Percentiles rank a stretch among this genome's conserved stretches.
Conservation (phyloP, 1,140 invertebrate genomes). For the Amphibalanus amphitrite region DNA sequence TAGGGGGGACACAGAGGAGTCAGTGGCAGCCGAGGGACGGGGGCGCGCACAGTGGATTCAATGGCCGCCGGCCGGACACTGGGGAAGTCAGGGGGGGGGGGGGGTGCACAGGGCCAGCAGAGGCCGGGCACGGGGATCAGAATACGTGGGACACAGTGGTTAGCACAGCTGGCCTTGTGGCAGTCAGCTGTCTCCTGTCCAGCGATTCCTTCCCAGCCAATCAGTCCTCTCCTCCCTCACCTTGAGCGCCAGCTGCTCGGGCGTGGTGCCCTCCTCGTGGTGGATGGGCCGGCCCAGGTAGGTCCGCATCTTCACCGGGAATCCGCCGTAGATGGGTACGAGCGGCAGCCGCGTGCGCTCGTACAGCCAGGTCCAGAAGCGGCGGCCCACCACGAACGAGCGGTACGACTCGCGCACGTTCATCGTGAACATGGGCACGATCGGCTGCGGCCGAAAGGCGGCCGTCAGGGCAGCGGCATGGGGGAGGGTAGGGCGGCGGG, state of each 20-base stretch:
- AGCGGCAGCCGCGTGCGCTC: constrained; percentile 71
- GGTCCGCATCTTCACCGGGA: constrained; percentile 91
- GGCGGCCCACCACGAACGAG: constrained; percentile 49
- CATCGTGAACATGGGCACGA: constrained; percentile 91
- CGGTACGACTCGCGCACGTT: constrained; percentile 92
- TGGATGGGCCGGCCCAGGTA: constrained; percentile 67
- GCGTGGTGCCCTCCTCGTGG: constrained; percentile 46
- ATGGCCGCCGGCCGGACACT: too few relatives aligned
- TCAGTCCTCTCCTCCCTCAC: constrained; percentile 29
- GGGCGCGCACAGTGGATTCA: too few relatives aligned
- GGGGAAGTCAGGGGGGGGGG: too few relatives aligned
- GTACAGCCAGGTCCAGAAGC: constrained; percentile 54
- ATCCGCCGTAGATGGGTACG: constrained; percentile 89
- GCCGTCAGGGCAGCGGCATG: too few relatives aligned
- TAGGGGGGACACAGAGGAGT: constrained; percentile 26
- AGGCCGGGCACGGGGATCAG: too few relatives aligned
- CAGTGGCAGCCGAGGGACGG: too few relatives aligned
- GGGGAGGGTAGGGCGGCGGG: too few relatives aligned
- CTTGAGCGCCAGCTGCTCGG: constrained; percentile 59
- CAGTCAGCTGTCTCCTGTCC: too few relatives aligned
- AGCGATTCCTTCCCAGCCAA: neutral
- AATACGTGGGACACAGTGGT: too few relatives aligned
- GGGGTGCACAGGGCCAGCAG: too few relatives aligned
- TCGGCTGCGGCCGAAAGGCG: constrained; percentile 36
- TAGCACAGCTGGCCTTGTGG: too few relatives aligned